Percentiles rank a stretch among this genome's conserved stretches.
Evolutionary conservation across 1,140 invertebrate genomes (phyloP).

Genomic region (silkworm (Bombyx mori)): ASM3026992v2 NC_085110.1:9884001-9884500

Average conservation of each 20-base stretch:
- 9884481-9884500: slow-evolving; percentile 44
- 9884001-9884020: slow-evolving; percentile 36
- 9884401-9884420: slow-evolving; percentile 33
- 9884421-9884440: slow-evolving; percentile 32
- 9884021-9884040: slow-evolving; percentile 26
- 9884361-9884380: slow-evolving; percentile 41
- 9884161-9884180: no score
- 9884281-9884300: no score
- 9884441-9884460: slow-evolving; percentile 35
- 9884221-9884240: neutral
- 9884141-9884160: neutral
- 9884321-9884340: slow-evolving; percentile 39
- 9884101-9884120: neutral
- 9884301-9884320: neutral
- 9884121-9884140: no score
- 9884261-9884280: neutral
- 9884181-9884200: neutral
- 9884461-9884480: slow-evolving; percentile 32
- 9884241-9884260: neutral
- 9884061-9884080: slow-evolving; percentile 37
- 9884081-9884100: slow-evolving; percentile 15
- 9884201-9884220: no score
- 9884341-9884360: slow-evolving; percentile 20
- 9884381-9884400: slow-evolving; percentile 42
- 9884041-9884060: slow-evolving; percentile 41